phyloP scores from a whole-genome alignment of 1,140 invertebrate genomes.

The Cydia splendana region DNA sequence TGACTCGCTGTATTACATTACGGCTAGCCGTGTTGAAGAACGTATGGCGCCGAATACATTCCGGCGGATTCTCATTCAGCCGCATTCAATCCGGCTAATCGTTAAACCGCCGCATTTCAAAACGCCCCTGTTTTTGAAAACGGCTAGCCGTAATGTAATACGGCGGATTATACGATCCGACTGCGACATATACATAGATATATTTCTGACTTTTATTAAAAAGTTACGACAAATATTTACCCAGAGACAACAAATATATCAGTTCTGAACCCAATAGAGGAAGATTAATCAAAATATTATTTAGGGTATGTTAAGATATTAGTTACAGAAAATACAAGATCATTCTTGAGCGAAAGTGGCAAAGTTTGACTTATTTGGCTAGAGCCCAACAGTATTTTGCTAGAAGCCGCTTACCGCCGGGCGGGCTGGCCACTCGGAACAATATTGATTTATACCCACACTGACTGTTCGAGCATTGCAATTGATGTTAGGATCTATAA shows the following conservation, averaged over 20 bases:
- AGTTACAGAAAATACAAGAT: conserved; percentile 6
- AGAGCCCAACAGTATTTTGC: not conserved
- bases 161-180: too few species aligned
- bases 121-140: too few species aligned
- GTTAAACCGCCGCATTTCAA: too few species aligned
- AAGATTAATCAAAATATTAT: conserved; percentile 13
- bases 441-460: conserved; percentile 11
- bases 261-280: not conserved
- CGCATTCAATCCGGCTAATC: too few species aligned
- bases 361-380: conserved; percentile 14
- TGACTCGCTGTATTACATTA: too few species aligned
- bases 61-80: too few species aligned
- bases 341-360: not conserved
- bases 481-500: not conserved
- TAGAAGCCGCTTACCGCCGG: not conserved
- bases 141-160: too few species aligned
- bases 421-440: not conserved
- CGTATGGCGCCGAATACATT: too few species aligned
- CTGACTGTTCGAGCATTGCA: conserved; percentile 5
- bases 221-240: not conserved
- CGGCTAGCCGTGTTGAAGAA: too few species aligned
- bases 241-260: not conserved
- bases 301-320: conserved; percentile 8
- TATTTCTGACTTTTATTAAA: too few species aligned
- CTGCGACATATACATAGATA: too few species aligned